These are phyloP conservation scores for Mercenaria mercenaria DNA, from an alignment of 1,140 invertebrate species.

Conservation along the genomic window DNA sequence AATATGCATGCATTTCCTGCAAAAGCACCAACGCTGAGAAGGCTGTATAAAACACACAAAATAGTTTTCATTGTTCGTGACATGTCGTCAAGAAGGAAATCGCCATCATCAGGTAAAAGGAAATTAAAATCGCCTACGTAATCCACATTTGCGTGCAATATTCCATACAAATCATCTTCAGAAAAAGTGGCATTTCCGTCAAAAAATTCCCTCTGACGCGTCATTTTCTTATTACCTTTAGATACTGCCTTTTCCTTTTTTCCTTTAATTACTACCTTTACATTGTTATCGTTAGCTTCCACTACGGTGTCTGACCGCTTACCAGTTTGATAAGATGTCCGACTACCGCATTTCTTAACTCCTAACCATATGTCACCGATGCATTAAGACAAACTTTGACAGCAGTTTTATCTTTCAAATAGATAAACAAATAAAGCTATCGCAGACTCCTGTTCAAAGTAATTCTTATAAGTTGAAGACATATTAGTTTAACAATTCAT, in stretches of 20 bases:
- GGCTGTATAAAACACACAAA: slow-evolving; percentile 63
- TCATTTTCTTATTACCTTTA: not conserved
- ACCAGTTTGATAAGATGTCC: too few relatives aligned
- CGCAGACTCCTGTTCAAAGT: not conserved
- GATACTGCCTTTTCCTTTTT: too few relatives aligned
- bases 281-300: too few relatives aligned
- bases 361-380: not conserved
- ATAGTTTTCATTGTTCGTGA: slow-evolving; percentile 13
- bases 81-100: slow-evolving; percentile 54
- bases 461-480: not conserved
- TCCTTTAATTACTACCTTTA: too few relatives aligned
- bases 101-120: not conserved
- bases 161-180: not conserved
- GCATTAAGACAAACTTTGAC: not conserved
- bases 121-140: not conserved
- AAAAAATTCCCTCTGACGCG: not conserved
- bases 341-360: not conserved
- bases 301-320: too few relatives aligned
- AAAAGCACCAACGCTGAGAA: slow-evolving; percentile 43
- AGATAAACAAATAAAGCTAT: not conserved
- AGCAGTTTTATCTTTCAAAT: not conserved
- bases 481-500: not conserved
- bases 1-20: slow-evolving; percentile 54
- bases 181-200: not conserved
- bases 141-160: not conserved